phyloP scores from a whole-genome alignment of 37 sponge, comb jelly and placozoan genomes.

The Crambe crambe region DNA sequence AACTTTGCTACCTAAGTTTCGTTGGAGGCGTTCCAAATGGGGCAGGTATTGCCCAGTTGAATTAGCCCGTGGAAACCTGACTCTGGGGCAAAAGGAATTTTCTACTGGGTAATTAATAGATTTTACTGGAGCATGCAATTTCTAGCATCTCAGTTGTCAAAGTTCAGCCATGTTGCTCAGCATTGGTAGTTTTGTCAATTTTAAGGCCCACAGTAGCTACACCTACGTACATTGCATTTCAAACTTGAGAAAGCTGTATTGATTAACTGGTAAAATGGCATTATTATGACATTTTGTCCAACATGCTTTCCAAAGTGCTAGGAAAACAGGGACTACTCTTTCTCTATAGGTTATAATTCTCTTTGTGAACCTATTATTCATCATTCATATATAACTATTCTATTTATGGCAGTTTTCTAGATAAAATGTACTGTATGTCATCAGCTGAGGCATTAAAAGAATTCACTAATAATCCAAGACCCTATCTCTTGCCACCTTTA shows the following conservation, averaged over 20 bases:
- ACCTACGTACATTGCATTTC: too few relatives aligned
- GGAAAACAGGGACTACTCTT: too few relatives aligned
- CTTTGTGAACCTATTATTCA: too few relatives aligned
- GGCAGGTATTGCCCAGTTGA: conserved; percentile 89
- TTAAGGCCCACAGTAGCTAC: too few relatives aligned
- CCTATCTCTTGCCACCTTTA: conserved; percentile 85
- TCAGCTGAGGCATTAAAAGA: conserved; percentile 77
- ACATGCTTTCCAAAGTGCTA: too few relatives aligned
- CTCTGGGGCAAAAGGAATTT: conserved; percentile 77
- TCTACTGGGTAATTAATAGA: conserved; percentile 64
- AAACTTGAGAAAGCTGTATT: too few relatives aligned
- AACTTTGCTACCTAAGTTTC: conserved; percentile 65
- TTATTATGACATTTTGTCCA: background rate
- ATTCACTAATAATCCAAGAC: conserved; percentile 77
- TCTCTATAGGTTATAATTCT: too few relatives aligned
- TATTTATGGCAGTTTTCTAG: conserved; percentile 75
- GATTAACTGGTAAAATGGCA: background rate
- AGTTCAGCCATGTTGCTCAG: background rate
- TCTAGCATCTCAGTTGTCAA: background rate
- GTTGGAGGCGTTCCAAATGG: conserved; percentile 92
- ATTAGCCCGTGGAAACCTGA: conserved; percentile 81
- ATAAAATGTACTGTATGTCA: conserved; percentile 94
- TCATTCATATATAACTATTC: background rate
- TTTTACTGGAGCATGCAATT: too few relatives aligned
- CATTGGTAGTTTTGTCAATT: too few relatives aligned